Percentiles rank a stretch among this genome's conserved stretches.
Conservation (phyloP, 2,113 vertebrate genomes). For the Dasypus novemcinctus region DNA sequence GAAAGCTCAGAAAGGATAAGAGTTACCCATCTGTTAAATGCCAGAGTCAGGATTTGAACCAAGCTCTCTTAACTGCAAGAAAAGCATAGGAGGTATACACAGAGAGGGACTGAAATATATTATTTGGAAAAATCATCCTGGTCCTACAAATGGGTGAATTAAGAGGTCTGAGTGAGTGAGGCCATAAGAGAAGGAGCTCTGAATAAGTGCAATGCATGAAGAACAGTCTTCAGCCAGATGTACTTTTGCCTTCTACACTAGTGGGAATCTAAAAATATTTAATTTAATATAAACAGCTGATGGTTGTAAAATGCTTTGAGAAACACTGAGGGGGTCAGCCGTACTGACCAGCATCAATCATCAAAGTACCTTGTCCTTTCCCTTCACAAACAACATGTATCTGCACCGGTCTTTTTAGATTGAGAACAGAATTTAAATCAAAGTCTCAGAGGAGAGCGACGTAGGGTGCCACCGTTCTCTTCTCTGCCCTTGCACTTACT, state of each 20-base stretch:
- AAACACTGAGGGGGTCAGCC: not conserved
- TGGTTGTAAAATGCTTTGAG: conserved; percentile 42
- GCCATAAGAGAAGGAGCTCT: not conserved
- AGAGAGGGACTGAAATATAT: not conserved
- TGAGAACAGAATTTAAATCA: not conserved
- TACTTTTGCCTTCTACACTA: conserved; percentile 25
- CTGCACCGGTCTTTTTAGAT: not conserved
- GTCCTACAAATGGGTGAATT: not conserved
- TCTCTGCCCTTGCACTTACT: not conserved
- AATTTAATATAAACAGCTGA: conserved; percentile 35
- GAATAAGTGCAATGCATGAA: not conserved
- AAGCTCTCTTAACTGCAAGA: not conserved
- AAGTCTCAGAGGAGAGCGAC: not conserved
- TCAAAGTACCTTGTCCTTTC: not conserved
- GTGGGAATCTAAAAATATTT: not conserved
- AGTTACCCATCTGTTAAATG: not conserved
- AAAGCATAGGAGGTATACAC: not conserved
- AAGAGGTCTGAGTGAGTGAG: not conserved
- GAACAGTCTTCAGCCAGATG: not conserved
- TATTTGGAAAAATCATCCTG: not conserved
- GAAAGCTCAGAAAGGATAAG: not conserved
- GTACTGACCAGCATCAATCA: not conserved
- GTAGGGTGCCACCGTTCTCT: not conserved
- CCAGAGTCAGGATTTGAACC: not conserved
- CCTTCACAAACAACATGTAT: not conserved